Percentiles rank a stretch among this genome's conserved stretches.
Evolutionary conservation across 2,113 vertebrate species (phyloP).

Genomic region (Pao palembangensis): DNA sequence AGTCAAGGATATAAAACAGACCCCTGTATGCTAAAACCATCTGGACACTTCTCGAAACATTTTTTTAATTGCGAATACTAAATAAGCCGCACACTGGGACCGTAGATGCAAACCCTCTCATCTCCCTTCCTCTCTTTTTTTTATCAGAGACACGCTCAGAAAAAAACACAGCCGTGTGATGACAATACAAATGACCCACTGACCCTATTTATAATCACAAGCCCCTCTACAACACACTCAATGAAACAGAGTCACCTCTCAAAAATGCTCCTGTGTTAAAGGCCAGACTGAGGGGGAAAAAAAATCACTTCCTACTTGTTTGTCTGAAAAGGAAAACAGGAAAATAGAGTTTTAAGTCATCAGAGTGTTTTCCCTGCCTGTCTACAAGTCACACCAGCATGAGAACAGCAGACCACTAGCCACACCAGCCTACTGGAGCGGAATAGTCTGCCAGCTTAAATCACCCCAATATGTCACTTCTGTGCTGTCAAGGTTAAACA

Average conservation of each 20-base stretch:
- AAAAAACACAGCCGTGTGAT: slow-evolving; percentile 27
- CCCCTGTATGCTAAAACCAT: slow-evolving; percentile 1
- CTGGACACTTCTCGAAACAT: slow-evolving; percentile 13
- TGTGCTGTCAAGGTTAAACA: slow-evolving; percentile 69
- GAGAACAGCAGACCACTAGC: slow-evolving; percentile 32
- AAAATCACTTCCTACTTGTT: slow-evolving; percentile 52
- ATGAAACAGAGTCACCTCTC: slow-evolving; percentile 41
- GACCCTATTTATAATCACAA: slow-evolving; percentile 61
- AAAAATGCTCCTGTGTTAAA: slow-evolving; percentile 46
- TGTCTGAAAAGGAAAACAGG: slow-evolving; percentile 42
- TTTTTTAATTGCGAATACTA: slow-evolving; percentile 28
- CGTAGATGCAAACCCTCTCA: background rate
- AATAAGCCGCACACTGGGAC: slow-evolving; percentile 28
- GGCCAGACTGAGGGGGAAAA: slow-evolving; percentile 39
- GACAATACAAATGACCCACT: slow-evolving; percentile 64
- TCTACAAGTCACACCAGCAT: slow-evolving; percentile 33
- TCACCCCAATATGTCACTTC: slow-evolving; percentile 73
- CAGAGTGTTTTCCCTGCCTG: slow-evolving; percentile 40
- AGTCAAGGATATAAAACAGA: background rate
- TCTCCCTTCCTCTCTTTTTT: background rate
- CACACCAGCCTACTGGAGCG: slow-evolving; percentile 48
- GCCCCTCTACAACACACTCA: slow-evolving; percentile 4
- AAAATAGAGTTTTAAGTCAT: slow-evolving; percentile 43
- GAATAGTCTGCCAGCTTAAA: slow-evolving; percentile 48
- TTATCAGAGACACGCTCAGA: slow-evolving; percentile 10